These are phyloP conservation scores for Orchestia grillus DNA, from an alignment of 1,140 invertebrate species.

Conservation along the genomic window DNA sequence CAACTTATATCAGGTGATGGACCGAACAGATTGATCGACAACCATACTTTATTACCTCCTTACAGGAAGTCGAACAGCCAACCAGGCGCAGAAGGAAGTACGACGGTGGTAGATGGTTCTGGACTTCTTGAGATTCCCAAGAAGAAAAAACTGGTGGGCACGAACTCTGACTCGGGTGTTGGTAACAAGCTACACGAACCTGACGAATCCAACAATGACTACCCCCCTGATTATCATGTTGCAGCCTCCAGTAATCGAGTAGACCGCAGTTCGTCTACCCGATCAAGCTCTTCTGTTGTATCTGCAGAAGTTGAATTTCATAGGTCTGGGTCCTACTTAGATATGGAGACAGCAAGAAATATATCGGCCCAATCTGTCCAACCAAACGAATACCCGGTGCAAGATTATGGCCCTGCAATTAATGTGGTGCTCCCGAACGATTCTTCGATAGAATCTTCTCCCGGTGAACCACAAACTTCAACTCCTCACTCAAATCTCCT, in stretches of 20 bases:
- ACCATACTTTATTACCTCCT: neutral
- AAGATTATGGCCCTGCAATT: neutral
- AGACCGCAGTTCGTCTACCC: neutral
- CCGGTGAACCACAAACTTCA: neutral
- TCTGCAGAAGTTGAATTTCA: slow-evolving; percentile 24
- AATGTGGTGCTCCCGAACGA: too few relatives aligned
- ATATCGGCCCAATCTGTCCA: neutral
- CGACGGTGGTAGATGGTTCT: neutral
- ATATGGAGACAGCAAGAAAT: neutral
- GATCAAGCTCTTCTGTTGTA: neutral
- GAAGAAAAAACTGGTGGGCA: slow-evolving; percentile 24
- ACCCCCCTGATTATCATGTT: neutral
- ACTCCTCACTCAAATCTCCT: neutral
- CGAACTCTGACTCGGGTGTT: neutral
- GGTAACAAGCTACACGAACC: neutral
- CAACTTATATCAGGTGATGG: neutral
- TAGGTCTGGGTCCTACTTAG: neutral
- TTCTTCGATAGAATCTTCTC: neutral
- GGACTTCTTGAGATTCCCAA: neutral
- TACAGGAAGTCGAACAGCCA: neutral
- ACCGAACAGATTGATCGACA: neutral
- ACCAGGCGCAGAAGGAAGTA: neutral
- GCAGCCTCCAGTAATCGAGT: neutral
- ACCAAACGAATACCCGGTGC: neutral
- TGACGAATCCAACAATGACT: neutral